Percentiles rank a stretch among this genome's conserved stretches.
phyloP scores from a whole-genome alignment of 2,888 invertebrate species.

The Coecobrya sp. region DNA sequence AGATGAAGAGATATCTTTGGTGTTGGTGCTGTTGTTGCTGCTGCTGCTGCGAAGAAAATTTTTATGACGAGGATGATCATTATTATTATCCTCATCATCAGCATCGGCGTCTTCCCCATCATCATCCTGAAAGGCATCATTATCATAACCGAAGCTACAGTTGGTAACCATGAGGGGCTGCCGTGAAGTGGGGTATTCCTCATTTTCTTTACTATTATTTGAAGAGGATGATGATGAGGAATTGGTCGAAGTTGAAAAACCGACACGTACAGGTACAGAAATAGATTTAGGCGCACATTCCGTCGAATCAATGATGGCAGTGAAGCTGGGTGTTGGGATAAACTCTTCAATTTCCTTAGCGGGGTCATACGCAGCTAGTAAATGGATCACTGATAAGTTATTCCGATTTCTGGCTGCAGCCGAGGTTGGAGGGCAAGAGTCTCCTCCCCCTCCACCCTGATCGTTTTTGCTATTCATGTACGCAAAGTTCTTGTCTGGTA shows the following conservation, averaged over 20 bases:
- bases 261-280: constrained; percentile 73
- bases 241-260: background rate
- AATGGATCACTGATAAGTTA: constrained; percentile 76
- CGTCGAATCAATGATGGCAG: constrained; percentile 78
- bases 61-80: constrained; percentile 9
- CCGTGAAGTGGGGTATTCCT: background rate
- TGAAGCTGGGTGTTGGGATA: constrained; percentile 70
- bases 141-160: constrained; percentile 69
- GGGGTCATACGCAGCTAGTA: constrained; percentile 71
- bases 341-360: constrained; percentile 69
- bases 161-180: constrained; percentile 66
- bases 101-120: constrained; percentile 14
- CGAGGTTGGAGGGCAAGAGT: constrained; percentile 11
- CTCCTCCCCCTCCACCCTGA: background rate
- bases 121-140: constrained; percentile 51
- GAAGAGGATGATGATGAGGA: background rate
- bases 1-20: constrained; percentile 24
- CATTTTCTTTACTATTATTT: constrained; percentile 4
- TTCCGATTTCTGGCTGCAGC: constrained; percentile 60
- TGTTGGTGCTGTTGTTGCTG: background rate
- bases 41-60: constrained; percentile 21
- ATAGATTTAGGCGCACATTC: constrained; percentile 73
- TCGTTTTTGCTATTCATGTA: constrained; percentile 39
- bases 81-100: constrained; percentile 38
- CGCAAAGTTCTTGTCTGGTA: constrained; percentile 73